Conservation (phyloP, 2,888 invertebrate genomes). For the Brachyopa scutellaris region DNA sequence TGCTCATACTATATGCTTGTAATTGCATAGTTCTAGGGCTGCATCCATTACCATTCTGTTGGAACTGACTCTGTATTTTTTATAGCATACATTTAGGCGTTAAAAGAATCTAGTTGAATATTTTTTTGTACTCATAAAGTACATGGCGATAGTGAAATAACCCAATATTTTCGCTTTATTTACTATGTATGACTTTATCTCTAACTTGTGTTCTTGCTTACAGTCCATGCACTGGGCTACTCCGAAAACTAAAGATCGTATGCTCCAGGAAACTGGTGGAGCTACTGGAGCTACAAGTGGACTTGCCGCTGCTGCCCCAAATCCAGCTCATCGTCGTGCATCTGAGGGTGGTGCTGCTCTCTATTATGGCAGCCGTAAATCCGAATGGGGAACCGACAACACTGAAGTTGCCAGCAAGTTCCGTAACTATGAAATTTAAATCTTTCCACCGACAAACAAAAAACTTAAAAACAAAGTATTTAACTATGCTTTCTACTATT, state of each 20-base stretch:
- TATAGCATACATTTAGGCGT: too few species aligned
- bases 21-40: too few species aligned
- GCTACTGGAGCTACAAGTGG: constrained; percentile 82
- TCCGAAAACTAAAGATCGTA: constrained; percentile 94
- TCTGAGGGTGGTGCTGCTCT: constrained; percentile 94
- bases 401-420: constrained; percentile 93
- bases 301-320: constrained; percentile 84
- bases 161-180: too few species aligned
- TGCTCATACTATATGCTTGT: too few species aligned
- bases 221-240: constrained; percentile 97
- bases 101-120: too few species aligned
- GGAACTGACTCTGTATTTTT: too few species aligned
- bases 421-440: constrained; percentile 95
- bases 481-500: constrained; percentile 24
- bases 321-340: constrained; percentile 87
- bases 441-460: constrained; percentile 41
- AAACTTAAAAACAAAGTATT: constrained; percentile 26
- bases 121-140: too few species aligned
- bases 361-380: constrained; percentile 84
- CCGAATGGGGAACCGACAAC: constrained; percentile 88
- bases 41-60: too few species aligned
- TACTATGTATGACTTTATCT: too few species aligned
- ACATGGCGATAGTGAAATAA: too few species aligned
- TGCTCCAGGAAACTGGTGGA: constrained; percentile 85
- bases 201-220: too few species aligned